Conservation (phyloP, 2,888 invertebrate genomes). For the Leistus spinibarbis region DNA sequence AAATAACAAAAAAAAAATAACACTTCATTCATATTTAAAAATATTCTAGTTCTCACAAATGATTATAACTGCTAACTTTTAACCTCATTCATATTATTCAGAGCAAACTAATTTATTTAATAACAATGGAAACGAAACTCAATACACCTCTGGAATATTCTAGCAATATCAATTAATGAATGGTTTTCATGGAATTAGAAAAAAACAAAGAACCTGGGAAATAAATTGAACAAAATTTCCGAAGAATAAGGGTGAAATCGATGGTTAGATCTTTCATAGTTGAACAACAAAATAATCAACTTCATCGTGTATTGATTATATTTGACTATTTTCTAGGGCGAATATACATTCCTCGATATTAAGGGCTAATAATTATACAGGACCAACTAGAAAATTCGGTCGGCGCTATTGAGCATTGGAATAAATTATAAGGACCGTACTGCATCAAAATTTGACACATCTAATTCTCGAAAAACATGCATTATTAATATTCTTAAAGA, state of each 20-base stretch:
- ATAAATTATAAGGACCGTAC: constrained; percentile 33
- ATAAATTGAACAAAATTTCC: neutral
- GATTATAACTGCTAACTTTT: no score
- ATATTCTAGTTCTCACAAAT: no score
- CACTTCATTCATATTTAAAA: no score
- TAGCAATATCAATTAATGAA: neutral
- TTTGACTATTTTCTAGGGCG: neutral
- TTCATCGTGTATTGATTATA: neutral
- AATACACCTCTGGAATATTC: neutral
- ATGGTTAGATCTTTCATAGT: neutral
- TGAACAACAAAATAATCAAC: neutral
- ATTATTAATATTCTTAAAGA: neutral
- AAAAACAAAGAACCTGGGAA: neutral
- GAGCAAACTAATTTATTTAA: no score
- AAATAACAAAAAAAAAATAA: no score
- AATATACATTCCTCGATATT: constrained; percentile 35
- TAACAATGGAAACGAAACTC: no score
- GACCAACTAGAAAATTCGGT: constrained; percentile 19
- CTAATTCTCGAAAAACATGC: neutral
- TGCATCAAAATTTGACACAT: neutral
- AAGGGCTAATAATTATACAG: constrained; percentile 38
- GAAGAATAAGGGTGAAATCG: neutral
- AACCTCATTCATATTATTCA: no score
- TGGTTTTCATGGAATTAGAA: neutral
- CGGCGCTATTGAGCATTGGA: constrained; percentile 33